Evolutionary conservation across 2,888 invertebrate species (phyloP), one percentile per base, ranked within the genome.

Genomic region (Drosophila hamatofila): DNA sequence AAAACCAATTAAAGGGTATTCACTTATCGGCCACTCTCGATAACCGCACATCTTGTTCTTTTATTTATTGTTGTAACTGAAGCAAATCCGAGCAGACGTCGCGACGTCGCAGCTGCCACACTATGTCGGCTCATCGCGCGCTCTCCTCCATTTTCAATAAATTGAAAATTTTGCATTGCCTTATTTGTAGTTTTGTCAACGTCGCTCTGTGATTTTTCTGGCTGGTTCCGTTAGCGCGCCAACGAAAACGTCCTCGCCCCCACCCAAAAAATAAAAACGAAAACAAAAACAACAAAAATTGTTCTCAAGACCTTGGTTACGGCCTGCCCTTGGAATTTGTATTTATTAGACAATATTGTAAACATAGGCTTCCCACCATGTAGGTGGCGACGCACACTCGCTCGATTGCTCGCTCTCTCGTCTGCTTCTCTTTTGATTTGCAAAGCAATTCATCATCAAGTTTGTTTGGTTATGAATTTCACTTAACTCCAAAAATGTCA

Each of bases 171-270:
- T 85, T 85, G 83, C 86, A 84, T 87, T 88, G 71, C 86, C 86
- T 87, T 87, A 80, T 87, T 89, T 82, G 86, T 87, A 82, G 88
- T 81, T 85, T 85, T 89, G 76, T 74, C 81, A 78, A 76, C 76
- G 64, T 39, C 57, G 55, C 56, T 73, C 51, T 66, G 82, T 68
- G 64, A 65, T 87, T 70, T 71, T 75, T 78, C 67, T 70, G 59
- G 75, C 52, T 74, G 72, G 61, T 82, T 81, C 81, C 74, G 80
- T 80, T 82, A 72, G 57, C 52, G 33, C 49, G 27, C 21, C 49
- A n/a, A 21, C 37, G 11, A 61, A 55, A 14, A 25, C 51, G 49
- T 52, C 78, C 46, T 59, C 67, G 42, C 63, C 64, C 75, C 70
- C 73, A 81, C 80, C 84, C 87, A 54, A 54, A n/a, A 51, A 18